Percentiles rank a stretch among this genome's conserved stretches.
phyloP scores from a whole-genome alignment of 2,797 vertebrate species.

The Danio kyathit region DNA sequence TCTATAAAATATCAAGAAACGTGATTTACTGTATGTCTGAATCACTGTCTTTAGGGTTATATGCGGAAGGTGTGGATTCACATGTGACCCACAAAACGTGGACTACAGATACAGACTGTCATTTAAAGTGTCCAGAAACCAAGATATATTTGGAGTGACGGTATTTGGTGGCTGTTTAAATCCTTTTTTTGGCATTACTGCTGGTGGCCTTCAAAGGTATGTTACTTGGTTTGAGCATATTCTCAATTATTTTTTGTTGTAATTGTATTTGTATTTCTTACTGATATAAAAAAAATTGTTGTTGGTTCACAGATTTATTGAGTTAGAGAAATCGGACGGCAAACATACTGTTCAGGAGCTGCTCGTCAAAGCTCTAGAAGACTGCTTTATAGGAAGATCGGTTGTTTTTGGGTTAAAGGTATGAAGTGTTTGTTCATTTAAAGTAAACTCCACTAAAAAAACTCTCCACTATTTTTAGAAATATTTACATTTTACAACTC shows the following conservation, averaged over 20 bases:
- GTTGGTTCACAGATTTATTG: slow-evolving; percentile 69
- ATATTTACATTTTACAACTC: no score
- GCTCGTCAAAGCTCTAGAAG: slow-evolving; percentile 85
- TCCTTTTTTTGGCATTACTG: slow-evolving; percentile 87
- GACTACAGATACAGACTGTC: slow-evolving; percentile 89
- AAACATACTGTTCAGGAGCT: slow-evolving; percentile 67
- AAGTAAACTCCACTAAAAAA: no score
- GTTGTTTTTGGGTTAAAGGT: slow-evolving; percentile 95
- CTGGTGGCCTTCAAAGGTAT: slow-evolving; percentile 86
- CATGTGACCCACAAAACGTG: slow-evolving; percentile 74
- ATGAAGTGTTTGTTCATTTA: slow-evolving; percentile 31
- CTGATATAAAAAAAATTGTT: slow-evolving; percentile 6
- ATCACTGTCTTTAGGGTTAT: slow-evolving; percentile 73
- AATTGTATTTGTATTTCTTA: neutral
- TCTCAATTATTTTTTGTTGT: neutral
- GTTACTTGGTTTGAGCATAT: neutral
- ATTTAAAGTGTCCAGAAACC: slow-evolving; percentile 80
- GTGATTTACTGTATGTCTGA: no score
- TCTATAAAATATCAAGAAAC: no score
- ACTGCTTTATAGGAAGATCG: slow-evolving; percentile 89
- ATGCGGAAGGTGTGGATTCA: slow-evolving; percentile 85
- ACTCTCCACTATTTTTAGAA: no score
- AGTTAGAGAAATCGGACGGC: slow-evolving; percentile 67
- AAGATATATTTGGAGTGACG: slow-evolving; percentile 83
- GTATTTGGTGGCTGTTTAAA: slow-evolving; percentile 92